A percentile compares a stretch with the other conserved stretches of the same genome.
phyloP scores from a whole-genome alignment of 2,888 invertebrate species.

The Achlya flavicornis region DNA sequence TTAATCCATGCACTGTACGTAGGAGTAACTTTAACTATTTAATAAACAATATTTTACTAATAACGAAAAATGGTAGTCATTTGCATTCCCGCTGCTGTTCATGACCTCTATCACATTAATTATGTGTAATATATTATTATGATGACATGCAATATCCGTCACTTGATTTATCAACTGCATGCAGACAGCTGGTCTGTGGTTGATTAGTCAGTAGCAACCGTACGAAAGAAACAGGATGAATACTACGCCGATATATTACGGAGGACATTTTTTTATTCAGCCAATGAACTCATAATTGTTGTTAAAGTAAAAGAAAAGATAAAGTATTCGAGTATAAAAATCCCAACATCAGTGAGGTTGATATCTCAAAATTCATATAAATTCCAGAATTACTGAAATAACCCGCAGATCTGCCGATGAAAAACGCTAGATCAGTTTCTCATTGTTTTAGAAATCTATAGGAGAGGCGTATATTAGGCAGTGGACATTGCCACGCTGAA shows the following conservation, averaged over 20 bases:
- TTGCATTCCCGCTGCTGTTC: background rate
- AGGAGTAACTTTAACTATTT: background rate
- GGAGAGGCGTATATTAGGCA: too few relatives aligned
- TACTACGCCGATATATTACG: too few relatives aligned
- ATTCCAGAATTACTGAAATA: background rate
- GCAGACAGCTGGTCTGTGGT: conserved; percentile 4
- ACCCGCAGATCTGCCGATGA: background rate
- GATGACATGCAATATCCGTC: background rate
- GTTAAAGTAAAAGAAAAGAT: too few relatives aligned
- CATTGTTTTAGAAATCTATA: too few relatives aligned
- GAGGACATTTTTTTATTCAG: background rate
- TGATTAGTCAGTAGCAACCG: background rate
- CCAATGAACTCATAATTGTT: too few relatives aligned
- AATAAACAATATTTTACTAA: background rate
- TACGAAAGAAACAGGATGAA: background rate
- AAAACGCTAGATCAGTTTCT: background rate
- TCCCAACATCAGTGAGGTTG: background rate
- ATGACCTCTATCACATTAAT: background rate
- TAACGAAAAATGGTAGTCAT: background rate
- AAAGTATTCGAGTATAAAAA: too few relatives aligned
- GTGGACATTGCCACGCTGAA: too few relatives aligned
- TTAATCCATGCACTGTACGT: background rate
- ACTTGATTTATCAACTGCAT: conserved; percentile 11
- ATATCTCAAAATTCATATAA: background rate
- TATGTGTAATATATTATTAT: background rate